Base-by-base conservation (phyloP, 2,113 vertebrate genomes). In the Myrmophylax atrothorax region DNA sequence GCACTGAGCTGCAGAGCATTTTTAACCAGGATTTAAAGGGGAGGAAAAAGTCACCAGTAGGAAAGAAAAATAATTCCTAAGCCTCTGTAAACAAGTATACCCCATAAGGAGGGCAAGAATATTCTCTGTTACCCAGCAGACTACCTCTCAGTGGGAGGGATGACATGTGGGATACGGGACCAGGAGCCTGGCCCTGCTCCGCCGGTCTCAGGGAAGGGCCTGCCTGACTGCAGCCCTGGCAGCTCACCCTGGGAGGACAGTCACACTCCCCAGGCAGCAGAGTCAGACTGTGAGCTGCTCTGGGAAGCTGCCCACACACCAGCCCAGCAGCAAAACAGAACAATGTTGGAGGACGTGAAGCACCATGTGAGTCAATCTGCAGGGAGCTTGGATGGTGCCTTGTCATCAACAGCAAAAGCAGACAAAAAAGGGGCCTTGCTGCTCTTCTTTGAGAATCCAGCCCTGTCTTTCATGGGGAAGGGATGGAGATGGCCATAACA, bases 141-240 rank as follows among this genome's bases (percentile, higher is more conserved):
- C 11, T 19, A 28, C 8, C 29, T 31, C 20, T 9, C 44, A 8
- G 6, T 0, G 15, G 38, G 10, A 50, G 23, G 59, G 40, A 20
- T 11, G 42, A 25, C 7, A 5, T 0, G 7, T 3, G 25, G 60
- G 46, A 37, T 0, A 11, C 0, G 0, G 29, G 47, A 47, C 20
- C 6, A 9, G 75, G 31, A 58, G 67, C 6, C 1, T 5, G 4
- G 8, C 18, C 55, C 35, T 25, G 1, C 49, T 59, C 16, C 19
- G 52, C 47, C 33, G 10, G 1, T 47, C 63, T 49, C 44, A 1
- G 13, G 7, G 46, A 31, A 38, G 47, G 40, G n/a, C 33, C 12
- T 60, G 49, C 1, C 15, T 3, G 50, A 47, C 2, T 23, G 79
- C 15, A 8, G 67, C 12, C 35, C 33, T 2, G 6, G 1, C 53